These are phyloP conservation scores for Synergus itoensis DNA, from an alignment of 2,888 invertebrate genomes.

Conservation along the genomic window DNA sequence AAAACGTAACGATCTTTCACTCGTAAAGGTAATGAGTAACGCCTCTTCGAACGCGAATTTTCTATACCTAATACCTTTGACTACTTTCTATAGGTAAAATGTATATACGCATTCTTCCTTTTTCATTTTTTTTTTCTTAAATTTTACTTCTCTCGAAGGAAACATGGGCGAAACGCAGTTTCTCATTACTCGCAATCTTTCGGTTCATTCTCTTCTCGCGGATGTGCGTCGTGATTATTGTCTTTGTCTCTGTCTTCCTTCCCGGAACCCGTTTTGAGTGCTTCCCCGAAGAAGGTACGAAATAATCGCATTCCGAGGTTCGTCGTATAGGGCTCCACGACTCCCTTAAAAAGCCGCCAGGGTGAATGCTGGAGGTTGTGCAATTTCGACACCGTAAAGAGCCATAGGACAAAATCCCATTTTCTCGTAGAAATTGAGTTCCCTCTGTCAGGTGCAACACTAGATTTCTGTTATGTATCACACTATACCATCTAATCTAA, in stretches of 20 bases:
- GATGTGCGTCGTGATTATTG: slow-evolving; percentile 22
- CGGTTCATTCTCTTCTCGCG: slow-evolving; percentile 36
- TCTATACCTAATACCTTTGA: background rate
- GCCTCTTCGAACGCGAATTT: slow-evolving; percentile 21
- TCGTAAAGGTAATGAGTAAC: slow-evolving; percentile 32
- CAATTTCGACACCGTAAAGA: slow-evolving; percentile 39
- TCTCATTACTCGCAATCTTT: slow-evolving; percentile 34
- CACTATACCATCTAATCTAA: slow-evolving; percentile 1
- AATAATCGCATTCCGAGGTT: slow-evolving; percentile 49
- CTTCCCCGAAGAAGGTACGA: slow-evolving; percentile 53
- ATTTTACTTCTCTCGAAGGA: background rate
- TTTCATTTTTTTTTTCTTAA: background rate
- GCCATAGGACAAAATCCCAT: slow-evolving; percentile 34
- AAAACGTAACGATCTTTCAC: slow-evolving; percentile 19
- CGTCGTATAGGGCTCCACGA: slow-evolving; percentile 24
- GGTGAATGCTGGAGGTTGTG: slow-evolving; percentile 26
- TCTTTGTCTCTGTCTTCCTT: slow-evolving; percentile 32
- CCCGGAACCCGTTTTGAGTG: slow-evolving; percentile 50
- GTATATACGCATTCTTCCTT: background rate
- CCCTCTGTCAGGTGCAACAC: slow-evolving; percentile 18
- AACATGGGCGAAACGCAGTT: slow-evolving; percentile 8
- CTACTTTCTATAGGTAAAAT: too few species aligned
- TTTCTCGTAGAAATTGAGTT: slow-evolving; percentile 33
- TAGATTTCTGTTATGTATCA: slow-evolving; percentile 20
- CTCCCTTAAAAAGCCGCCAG: slow-evolving; percentile 34